Conservation (phyloP, 53 echinoderm and acorn worm species). For the Astropecten irregularis region DNA sequence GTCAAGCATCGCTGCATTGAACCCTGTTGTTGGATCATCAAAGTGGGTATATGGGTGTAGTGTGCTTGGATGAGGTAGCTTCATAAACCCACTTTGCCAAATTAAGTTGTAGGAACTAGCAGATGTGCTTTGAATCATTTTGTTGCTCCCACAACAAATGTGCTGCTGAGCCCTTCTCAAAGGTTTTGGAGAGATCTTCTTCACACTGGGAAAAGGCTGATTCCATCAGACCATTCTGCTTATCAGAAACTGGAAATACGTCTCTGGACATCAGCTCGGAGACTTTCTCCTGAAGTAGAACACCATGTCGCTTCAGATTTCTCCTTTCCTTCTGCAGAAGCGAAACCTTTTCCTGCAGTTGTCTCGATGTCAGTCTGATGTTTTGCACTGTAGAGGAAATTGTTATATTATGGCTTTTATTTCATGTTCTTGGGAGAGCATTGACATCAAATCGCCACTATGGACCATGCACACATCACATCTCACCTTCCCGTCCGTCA, state of each 20-base stretch:
- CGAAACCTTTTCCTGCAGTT: no score
- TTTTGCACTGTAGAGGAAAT: no score
- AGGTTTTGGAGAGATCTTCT: neutral
- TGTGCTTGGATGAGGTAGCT: no score
- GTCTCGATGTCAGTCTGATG: neutral
- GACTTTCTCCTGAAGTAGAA: neutral
- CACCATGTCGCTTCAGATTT: neutral
- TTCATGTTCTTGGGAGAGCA: no score
- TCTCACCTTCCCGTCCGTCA: neutral
- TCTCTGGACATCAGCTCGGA: neutral
- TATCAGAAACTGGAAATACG: no score
- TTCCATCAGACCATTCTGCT: neutral
- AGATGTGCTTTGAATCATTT: constrained; percentile 31
- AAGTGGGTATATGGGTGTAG: constrained; percentile 49
- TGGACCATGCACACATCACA: neutral
- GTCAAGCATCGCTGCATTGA: constrained; percentile 36
- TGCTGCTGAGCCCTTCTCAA: no score
- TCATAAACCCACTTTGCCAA: no score
- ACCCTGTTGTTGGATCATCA: constrained; percentile 3
- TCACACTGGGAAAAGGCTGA: neutral
- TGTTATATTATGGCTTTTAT: no score
- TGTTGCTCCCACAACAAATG: constrained; percentile 16
- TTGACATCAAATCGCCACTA: neutral
- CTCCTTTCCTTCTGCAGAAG: no score
- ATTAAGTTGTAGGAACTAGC: constrained; percentile 8